Evolutionary conservation across 2,113 vertebrate species (phyloP).

Genomic region (Bettongia penicillata): DNA sequence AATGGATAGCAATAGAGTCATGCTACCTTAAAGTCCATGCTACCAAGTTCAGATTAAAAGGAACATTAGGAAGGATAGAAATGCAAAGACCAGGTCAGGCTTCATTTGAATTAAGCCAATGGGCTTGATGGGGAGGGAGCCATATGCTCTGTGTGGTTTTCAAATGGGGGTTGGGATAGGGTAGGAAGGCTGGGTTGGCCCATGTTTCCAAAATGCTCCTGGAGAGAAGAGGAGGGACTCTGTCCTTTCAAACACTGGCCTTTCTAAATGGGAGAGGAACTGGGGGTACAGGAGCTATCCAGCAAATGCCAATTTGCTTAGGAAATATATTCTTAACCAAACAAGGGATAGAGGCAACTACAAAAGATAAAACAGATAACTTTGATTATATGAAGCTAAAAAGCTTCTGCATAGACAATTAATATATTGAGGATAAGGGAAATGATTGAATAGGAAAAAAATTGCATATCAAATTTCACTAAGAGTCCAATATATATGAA

Average conservation of each 20-base stretch:
- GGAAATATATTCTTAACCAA: too few relatives aligned
- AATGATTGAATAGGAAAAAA: too few relatives aligned
- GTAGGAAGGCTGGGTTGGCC: conserved; percentile 62
- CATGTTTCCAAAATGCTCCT: conserved; percentile 40
- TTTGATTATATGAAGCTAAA: too few relatives aligned
- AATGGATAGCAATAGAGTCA: conserved; percentile 93
- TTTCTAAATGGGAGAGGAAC: not conserved
- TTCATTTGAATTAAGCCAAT: conserved; percentile 83
- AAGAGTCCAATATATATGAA: too few relatives aligned
- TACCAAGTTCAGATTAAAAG: conserved; percentile 89
- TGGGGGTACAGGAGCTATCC: conserved; percentile 40
- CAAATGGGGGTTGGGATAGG: conserved; percentile 11
- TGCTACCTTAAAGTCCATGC: conserved; percentile 99
- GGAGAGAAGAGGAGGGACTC: not conserved
- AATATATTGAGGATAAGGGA: too few relatives aligned
- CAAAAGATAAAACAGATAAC: too few relatives aligned
- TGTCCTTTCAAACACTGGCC: conserved; percentile 36
- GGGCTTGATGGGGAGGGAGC: conserved; percentile 55
- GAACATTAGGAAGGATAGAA: conserved; percentile 82
- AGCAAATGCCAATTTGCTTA: not conserved
- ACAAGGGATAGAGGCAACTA: too few relatives aligned
- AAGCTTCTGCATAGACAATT: too few relatives aligned
- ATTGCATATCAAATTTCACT: too few relatives aligned
- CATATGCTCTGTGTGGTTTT: conserved; percentile 14
- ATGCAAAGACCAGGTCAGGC: conserved; percentile 80